Evolutionary conservation across 2,113 vertebrate genomes (phyloP).

Genomic region (Typhlomys cinereus): DNA sequence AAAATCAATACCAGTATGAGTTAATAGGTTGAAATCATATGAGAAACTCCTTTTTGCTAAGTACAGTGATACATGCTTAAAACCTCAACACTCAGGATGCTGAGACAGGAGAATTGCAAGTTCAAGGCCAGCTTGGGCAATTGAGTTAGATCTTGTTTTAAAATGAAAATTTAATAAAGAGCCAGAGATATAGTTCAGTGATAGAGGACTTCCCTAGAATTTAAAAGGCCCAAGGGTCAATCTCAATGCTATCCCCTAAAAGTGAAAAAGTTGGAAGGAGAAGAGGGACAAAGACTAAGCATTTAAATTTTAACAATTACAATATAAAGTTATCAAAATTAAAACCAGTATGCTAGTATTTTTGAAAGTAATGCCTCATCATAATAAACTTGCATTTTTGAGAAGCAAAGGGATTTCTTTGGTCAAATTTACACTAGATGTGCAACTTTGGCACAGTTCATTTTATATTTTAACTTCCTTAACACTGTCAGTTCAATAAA

Average conservation of each 20-base stretch:
- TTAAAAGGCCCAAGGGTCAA: too few species aligned
- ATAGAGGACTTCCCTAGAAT: too few species aligned
- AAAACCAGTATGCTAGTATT: background rate
- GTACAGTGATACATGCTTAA: background rate
- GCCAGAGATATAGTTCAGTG: too few species aligned
- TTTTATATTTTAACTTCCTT: slow-evolving; percentile 45
- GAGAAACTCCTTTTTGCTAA: background rate
- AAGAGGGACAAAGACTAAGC: too few species aligned
- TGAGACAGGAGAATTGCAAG: background rate
- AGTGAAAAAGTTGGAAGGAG: too few species aligned
- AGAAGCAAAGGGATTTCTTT: slow-evolving; percentile 31
- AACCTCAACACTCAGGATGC: background rate
- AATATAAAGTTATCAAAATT: too few species aligned
- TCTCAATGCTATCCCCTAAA: too few species aligned
- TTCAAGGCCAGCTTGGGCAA: background rate
- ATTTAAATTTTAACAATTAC: too few species aligned
- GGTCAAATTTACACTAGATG: slow-evolving; percentile 5
- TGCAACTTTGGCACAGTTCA: background rate
- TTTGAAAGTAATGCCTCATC: background rate
- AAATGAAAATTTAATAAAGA: too few species aligned
- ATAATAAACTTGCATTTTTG: slow-evolving; percentile 27
- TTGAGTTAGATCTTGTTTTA: background rate
- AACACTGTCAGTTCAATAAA: background rate
- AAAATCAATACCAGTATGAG: slow-evolving; percentile 7
- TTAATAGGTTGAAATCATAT: background rate